Percentiles rank a stretch among this genome's conserved stretches.
Conservation (phyloP, 2,797 vertebrate genomes). For the Sorex maritimensis region DNA sequence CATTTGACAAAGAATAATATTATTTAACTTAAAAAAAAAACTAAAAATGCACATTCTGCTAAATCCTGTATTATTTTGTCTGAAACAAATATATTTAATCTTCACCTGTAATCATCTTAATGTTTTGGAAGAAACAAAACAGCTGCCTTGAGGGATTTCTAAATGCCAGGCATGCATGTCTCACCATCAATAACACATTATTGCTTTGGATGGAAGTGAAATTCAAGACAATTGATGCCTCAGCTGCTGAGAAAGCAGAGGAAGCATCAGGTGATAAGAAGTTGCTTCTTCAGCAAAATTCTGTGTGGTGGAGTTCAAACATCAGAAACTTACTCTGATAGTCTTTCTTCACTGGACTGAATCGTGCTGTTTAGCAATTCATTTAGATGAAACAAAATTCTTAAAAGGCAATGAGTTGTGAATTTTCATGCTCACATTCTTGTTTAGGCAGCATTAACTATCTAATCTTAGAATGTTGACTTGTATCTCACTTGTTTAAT, state of each 20-base stretch:
- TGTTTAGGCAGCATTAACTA: background rate
- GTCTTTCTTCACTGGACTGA: constrained; percentile 68
- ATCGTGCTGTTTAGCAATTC: constrained; percentile 72
- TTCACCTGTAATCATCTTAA: constrained; percentile 83
- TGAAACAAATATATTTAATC: constrained; percentile 84
- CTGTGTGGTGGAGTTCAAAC: background rate
- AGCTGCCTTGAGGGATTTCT: constrained; percentile 84
- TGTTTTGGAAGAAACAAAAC: constrained; percentile 82
- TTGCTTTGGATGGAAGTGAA: constrained; percentile 80
- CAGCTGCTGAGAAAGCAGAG: constrained; percentile 77
- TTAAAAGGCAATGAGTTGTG: constrained; percentile 2
- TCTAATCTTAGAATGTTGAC: background rate
- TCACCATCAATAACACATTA: constrained; percentile 79
- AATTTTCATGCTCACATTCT: background rate
- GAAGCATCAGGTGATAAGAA: constrained; percentile 25
- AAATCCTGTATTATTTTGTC: constrained; percentile 68
- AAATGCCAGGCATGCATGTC: constrained; percentile 78
- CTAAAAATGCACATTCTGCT: constrained; percentile 34
- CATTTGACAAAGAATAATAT: constrained; percentile 20
- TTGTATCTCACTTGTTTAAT: constrained; percentile 23
- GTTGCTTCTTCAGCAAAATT: constrained; percentile 38
- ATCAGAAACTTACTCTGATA: constrained; percentile 16
- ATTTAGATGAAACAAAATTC: constrained; percentile 43
- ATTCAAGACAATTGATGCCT: constrained; percentile 77
- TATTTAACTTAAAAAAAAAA: constrained; percentile 30